Conservation (phyloP, 2,888 invertebrate species). For the Epinotia brunnichana region DNA sequence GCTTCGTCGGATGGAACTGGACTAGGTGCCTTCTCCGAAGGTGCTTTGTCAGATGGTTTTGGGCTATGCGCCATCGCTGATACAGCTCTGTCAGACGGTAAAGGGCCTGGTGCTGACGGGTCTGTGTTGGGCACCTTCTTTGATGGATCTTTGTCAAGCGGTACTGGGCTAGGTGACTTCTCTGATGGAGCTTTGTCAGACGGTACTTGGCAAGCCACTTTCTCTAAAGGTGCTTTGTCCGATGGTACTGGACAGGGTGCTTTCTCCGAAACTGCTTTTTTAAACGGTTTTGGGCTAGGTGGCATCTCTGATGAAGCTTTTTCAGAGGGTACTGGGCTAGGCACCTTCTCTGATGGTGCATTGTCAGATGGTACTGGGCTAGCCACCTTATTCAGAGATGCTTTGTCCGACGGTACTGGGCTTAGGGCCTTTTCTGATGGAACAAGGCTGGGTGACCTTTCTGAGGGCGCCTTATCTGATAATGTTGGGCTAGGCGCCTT, state of each 20-base stretch:
- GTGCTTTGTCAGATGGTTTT: constrained; percentile 19
- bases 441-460: constrained; percentile 21
- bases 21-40: constrained; percentile 28
- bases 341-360: not conserved
- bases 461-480: constrained; percentile 10
- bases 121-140: not conserved
- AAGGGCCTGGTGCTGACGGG: no score
- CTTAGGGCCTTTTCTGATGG: constrained; percentile 15
- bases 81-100: not conserved
- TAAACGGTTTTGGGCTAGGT: constrained; percentile 15
- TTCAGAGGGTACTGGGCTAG: constrained; percentile 11
- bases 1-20: constrained; percentile 32
- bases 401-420: constrained; percentile 12
- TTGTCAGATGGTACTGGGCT: constrained; percentile 9
- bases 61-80: constrained; percentile 34
- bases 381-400: not conserved
- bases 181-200: constrained; percentile 10
- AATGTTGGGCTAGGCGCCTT: constrained; percentile 27
- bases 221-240: constrained; percentile 35
- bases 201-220: not conserved
- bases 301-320: constrained; percentile 18
- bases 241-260: not conserved
- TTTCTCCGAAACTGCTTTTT: not conserved
- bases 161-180: constrained; percentile 3
- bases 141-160: not conserved